Evolutionary conservation across 2,888 invertebrate species (phyloP), one percentile per base, ranked within the genome.

Genomic region (Epirrhoe tristata): DNA sequence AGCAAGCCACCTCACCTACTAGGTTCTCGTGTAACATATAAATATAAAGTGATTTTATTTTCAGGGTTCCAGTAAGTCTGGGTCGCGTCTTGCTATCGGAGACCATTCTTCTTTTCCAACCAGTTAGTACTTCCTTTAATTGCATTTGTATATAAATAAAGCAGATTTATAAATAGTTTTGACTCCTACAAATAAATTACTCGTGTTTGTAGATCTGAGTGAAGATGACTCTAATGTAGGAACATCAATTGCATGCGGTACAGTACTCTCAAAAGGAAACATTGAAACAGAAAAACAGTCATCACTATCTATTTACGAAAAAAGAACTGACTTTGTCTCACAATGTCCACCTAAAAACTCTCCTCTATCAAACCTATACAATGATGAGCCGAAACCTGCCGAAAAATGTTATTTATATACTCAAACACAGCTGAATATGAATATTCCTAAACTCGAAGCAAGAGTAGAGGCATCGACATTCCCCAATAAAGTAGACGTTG

Each of bases 341-440:
- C 81, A 82, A 84, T 83, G 81, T 76, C 81, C 82, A 34, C 77
- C 79, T 50, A 73, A 81, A 24, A 69, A 59, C 54, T 71, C 76
- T 55, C 67, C 62, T 63, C 74, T 73, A 71, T 62, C 70, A 67
- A 81, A 81, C 67, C 71, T 82, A 16, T 81, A 77, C 70, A 82
- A 83, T 78, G 74, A 75, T 66, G 84, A 79, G 65, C 76, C 77
- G 63, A 80, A 78, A 70, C 74, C 82, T 63, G 72, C 80, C 54
- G 85, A 88, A 87, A 87, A 83, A 89, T 90, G 89, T 69, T 89
- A 86, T 79, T 69, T 85, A 69, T 86, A 83, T 72, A 83, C 83
- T 48, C 88, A 86, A 66, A 82, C 85, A 36, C 81, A 82, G 70
- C 55, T 84, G 72, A 86, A 77, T 77, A 87, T 89, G 85, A 88